phyloP scores from a whole-genome alignment of 2,113 vertebrate species.

The Vombatus ursinus region DNA sequence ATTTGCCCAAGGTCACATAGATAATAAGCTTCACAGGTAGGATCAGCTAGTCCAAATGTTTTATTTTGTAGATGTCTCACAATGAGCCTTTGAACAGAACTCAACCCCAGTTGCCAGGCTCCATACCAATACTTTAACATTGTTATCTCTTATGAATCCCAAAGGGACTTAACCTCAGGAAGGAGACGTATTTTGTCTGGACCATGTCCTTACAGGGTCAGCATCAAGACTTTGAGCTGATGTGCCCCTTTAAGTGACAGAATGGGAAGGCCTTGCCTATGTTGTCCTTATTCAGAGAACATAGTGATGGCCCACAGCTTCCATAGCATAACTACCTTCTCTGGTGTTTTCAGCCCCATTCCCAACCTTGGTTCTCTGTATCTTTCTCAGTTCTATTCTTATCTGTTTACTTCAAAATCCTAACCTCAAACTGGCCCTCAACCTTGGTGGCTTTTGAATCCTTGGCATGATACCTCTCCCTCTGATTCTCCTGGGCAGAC shows the following conservation, averaged over 20 bases:
- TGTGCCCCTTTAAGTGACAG: not conserved
- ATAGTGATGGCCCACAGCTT: not conserved
- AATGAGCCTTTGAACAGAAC: not conserved
- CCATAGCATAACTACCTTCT: not conserved
- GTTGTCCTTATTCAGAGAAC: not conserved
- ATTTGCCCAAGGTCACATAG: not conserved
- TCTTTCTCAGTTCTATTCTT: not conserved
- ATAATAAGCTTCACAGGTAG: too few species aligned
- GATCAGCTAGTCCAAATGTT: not conserved
- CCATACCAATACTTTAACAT: not conserved
- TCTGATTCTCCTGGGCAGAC: not conserved
- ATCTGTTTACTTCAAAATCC: not conserved
- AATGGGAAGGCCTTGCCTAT: not conserved
- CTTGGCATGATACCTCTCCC: not conserved
- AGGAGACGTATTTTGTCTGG: not conserved
- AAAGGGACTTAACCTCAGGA: not conserved
- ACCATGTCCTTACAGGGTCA: not conserved
- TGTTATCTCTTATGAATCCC: not conserved
- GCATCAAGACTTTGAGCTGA: too few species aligned
- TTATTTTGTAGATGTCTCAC: not conserved
- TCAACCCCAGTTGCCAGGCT: not conserved
- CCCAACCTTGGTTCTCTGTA: not conserved
- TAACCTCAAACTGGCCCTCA: not conserved
- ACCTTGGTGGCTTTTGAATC: too few species aligned
- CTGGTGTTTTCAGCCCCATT: not conserved